phyloP scores from a whole-genome alignment of 2,113 vertebrate genomes.

The Mellivora capensis region DNA sequence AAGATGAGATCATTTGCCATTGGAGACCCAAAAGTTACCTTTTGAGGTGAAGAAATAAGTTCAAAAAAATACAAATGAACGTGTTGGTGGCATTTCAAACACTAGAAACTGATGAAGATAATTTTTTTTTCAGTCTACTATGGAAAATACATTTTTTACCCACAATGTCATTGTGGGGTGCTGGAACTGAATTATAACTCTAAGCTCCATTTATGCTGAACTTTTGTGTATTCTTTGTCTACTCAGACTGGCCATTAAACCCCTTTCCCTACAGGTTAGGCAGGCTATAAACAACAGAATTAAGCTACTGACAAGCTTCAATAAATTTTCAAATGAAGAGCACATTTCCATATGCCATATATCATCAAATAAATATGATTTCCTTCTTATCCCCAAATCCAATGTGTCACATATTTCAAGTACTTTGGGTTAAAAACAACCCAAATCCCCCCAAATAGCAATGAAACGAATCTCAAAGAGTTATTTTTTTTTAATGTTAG shows the following conservation, averaged over 20 bases:
- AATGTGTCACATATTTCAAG: conserved; percentile 28
- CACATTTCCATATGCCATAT: conserved; percentile 54
- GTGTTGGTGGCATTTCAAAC: neutral
- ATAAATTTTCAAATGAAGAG: conserved; percentile 61
- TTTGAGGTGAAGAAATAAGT: neutral
- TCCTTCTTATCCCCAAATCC: neutral
- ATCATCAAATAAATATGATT: conserved; percentile 28
- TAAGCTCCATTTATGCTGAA: conserved; percentile 63
- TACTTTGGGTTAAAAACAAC: conserved; percentile 10
- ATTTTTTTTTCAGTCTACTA: neutral
- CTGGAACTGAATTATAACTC: conserved; percentile 60
- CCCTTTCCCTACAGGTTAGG: conserved; percentile 63
- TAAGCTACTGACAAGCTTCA: conserved; percentile 40
- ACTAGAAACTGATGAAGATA: neutral
- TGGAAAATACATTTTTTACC: conserved; percentile 11
- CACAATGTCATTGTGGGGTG: neutral
- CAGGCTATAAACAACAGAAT: conserved; percentile 65
- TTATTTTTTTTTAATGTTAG: neutral
- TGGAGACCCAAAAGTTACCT: neutral
- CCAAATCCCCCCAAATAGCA: neutral
- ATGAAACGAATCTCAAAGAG: neutral
- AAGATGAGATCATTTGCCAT: neutral
- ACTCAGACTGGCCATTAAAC: conserved; percentile 48
- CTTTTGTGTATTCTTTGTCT: conserved; percentile 68
- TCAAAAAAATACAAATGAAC: neutral